Base-by-base conservation (phyloP, 2,113 vertebrate genomes). In the Psilopsiagon aurifrons region DNA sequence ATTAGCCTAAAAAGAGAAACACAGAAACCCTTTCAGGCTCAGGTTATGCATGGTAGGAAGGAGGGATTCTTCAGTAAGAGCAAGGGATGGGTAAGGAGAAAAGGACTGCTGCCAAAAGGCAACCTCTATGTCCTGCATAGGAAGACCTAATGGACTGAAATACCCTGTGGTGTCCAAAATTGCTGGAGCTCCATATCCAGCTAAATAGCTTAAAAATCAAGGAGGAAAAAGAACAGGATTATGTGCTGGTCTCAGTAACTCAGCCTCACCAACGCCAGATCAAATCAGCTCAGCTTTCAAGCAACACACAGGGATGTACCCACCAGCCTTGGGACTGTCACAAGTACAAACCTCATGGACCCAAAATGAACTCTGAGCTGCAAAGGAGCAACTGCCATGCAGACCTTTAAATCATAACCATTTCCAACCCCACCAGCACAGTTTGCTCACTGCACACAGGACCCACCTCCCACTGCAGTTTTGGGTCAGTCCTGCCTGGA, bases 251-350 rank as follows among this genome's bases (percentile, higher is more conserved):
- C 31, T 63, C 3, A 0, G 46, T 19, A 27, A 54, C 19, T 55
- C 64, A 35, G n/a, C 28, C 28, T 57, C 3, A 0, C 41, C 23
- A 46, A 55, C 17, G 55, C 60, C 19, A 18, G 33, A 49, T 9
- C 4, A 10, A 49, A 77, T 6, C 43, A 49, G 28, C 0, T 1
- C 74, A 83, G 39, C 37, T 62, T 62, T 68, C 10, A 8, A 68
- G 54, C 13, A 6, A 10, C 59, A 35, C 20, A 6, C 0, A 0
- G 33, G 20, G 3, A 0, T 24, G 28, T 6, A 49, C 25, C 27
- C 11, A 12, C 27, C 44, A 16, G 54, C 85, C 66, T n/a, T 5
- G 27, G 52, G 35, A n/a, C 25, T 10, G 33, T 2, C 25, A 2
- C 2, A 11, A 62, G 23, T 4, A 11, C 22, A 35, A 66, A 69